phyloP scores from a whole-genome alignment of 1,140 invertebrate species.

The Neoseiulus cucumeris region DNA sequence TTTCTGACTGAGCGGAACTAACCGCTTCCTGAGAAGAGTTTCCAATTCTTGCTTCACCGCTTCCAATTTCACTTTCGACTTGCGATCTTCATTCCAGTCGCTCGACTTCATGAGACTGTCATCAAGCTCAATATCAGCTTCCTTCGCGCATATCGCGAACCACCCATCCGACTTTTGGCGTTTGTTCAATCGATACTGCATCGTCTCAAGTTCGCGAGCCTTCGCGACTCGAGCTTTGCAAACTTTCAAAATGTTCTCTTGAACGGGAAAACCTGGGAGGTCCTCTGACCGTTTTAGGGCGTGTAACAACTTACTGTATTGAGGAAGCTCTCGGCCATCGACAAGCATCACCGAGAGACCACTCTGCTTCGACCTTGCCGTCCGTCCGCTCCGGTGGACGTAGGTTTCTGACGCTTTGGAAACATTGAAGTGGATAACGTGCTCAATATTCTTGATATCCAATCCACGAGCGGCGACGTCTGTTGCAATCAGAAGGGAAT shows the following conservation, averaged over 20 bases:
- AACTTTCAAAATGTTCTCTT: constrained; percentile 40
- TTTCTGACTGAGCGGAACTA: background rate
- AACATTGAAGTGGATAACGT: constrained; percentile 94
- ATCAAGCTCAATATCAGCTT: constrained; percentile 69
- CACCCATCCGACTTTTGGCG: constrained; percentile 49
- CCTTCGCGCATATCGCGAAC: constrained; percentile 56
- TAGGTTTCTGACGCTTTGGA: constrained; percentile 86
- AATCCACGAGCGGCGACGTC: constrained; percentile 91
- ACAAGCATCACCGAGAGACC: constrained; percentile 80
- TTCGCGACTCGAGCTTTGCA: constrained; percentile 49
- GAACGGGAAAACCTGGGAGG: constrained; percentile 56
- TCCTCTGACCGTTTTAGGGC: constrained; percentile 47
- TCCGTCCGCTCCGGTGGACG: constrained; percentile 85
- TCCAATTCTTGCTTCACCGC: background rate
- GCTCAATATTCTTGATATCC: constrained; percentile 79
- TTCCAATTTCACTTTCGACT: background rate
- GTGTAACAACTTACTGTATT: constrained; percentile 48
- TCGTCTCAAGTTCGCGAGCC: constrained; percentile 52
- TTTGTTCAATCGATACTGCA: constrained; percentile 45
- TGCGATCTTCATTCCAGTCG: background rate
- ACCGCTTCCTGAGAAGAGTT: background rate
- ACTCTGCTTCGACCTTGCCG: constrained; percentile 64
- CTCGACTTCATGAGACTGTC: constrained; percentile 30
- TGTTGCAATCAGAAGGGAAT: constrained; percentile 72
- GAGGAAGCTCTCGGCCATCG: constrained; percentile 58